phyloP scores from a whole-genome alignment of 2,888 invertebrate species.

The Conchocele bisecta region DNA sequence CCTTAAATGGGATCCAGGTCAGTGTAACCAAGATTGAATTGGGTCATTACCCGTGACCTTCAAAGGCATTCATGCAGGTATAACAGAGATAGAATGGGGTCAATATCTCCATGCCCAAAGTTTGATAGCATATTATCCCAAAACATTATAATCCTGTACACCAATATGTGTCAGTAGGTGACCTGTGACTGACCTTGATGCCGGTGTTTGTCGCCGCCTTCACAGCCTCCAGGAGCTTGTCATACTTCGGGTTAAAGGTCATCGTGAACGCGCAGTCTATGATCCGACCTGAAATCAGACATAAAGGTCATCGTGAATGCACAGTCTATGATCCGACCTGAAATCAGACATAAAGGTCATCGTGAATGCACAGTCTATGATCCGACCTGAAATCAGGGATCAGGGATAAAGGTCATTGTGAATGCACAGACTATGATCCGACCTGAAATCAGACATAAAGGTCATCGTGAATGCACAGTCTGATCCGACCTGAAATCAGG shows the following conservation, averaged over 20 bases:
- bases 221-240: slow-evolving; percentile 92
- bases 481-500: slow-evolving; percentile 88
- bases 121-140: no score
- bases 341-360: slow-evolving; percentile 97
- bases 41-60: no score
- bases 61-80: no score
- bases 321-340: no score
- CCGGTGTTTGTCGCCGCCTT: slow-evolving; percentile 99
- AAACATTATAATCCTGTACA: no score
- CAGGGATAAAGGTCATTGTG: no score
- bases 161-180: no score
- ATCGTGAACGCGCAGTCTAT: slow-evolving; percentile 99
- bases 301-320: not conserved
- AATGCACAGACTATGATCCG: no score
- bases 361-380: slow-evolving; percentile 99
- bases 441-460: slow-evolving; percentile 84
- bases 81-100: no score
- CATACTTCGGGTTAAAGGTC: slow-evolving; percentile 98
- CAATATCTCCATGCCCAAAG: no score
- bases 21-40: no score
- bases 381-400: slow-evolving; percentile 88
- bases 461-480: slow-evolving; percentile 99
- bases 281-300: slow-evolving; percentile 87
- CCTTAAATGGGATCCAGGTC: no score
- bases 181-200: slow-evolving; percentile 88